Conservation (phyloP, 2,113 vertebrate species). For the Isurus oxyrinchus region DNA sequence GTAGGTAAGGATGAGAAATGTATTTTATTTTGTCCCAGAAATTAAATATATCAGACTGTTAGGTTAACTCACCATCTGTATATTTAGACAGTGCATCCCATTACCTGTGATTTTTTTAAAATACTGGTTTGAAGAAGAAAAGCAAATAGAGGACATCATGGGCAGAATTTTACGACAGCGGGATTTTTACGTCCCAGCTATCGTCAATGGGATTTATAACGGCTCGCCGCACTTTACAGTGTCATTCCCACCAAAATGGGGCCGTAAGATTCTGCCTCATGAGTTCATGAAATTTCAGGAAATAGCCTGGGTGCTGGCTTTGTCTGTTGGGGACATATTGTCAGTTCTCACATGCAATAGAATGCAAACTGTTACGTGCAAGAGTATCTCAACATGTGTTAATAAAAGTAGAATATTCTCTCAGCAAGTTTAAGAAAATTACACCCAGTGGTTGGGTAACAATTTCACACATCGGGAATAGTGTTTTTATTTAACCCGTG, state of each 20-base stretch:
- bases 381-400: too few relatives aligned
- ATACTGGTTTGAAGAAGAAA: not conserved
- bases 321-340: not conserved
- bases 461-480: constrained; percentile 15
- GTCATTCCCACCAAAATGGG: too few relatives aligned
- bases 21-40: not conserved
- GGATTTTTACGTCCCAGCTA: too few relatives aligned
- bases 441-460: not conserved
- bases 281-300: not conserved
- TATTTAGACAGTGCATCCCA: not conserved
- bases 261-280: not conserved
- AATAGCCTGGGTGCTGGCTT: too few relatives aligned
- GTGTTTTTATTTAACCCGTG: constrained; percentile 2
- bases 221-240: too few relatives aligned
- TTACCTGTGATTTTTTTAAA: not conserved
- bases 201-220: too few relatives aligned
- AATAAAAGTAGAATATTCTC: not conserved
- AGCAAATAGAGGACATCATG: not conserved
- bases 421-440: not conserved
- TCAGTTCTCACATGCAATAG: not conserved
- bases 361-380: not conserved
- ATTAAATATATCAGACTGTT: not conserved
- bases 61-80: not conserved
- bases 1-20: not conserved
- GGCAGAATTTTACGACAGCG: too few relatives aligned